Conservation (phyloP, 2,888 invertebrate genomes). For the Drosophila tanythrix region DNA sequence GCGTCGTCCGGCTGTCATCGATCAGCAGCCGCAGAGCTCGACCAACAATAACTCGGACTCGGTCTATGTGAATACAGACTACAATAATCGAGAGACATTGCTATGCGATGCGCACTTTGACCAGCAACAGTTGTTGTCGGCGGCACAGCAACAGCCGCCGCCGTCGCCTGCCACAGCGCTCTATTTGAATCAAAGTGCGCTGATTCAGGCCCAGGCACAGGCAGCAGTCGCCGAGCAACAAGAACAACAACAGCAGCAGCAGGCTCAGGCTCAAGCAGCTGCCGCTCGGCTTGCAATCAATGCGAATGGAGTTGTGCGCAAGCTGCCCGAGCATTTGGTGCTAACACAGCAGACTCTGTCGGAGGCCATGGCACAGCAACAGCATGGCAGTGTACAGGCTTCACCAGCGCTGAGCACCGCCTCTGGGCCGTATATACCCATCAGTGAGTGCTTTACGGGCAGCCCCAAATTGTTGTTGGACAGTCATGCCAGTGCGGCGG, state of each 20-base stretch:
- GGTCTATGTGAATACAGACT: slow-evolving; percentile 84
- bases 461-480: slow-evolving; percentile 85
- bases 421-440: slow-evolving; percentile 95
- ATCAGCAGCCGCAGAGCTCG: slow-evolving; percentile 43
- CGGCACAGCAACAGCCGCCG: slow-evolving; percentile 71
- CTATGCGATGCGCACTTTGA: slow-evolving; percentile 80
- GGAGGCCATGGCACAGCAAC: slow-evolving; percentile 69
- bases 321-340: slow-evolving; percentile 85
- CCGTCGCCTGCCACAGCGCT: slow-evolving; percentile 75
- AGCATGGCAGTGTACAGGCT: slow-evolving; percentile 85
- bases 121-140: slow-evolving; percentile 71
- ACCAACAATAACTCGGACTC: slow-evolving; percentile 72
- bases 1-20: slow-evolving; percentile 39
- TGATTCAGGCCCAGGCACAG: slow-evolving; percentile 66
- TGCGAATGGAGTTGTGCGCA: slow-evolving; percentile 82
- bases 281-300: slow-evolving; percentile 71
- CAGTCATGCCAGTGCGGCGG: slow-evolving; percentile 52
- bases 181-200: slow-evolving; percentile 74
- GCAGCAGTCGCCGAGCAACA: slow-evolving; percentile 47
- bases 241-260: slow-evolving; percentile 33
- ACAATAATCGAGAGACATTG: slow-evolving; percentile 83
- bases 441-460: slow-evolving; percentile 96
- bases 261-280: slow-evolving; percentile 42
- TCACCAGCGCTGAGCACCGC: slow-evolving; percentile 88
- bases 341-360: slow-evolving; percentile 80